Evolutionary conservation across 1,140 invertebrate species (phyloP), one percentile per base, ranked within the genome.

Genomic region (Lepidostoma basale): DNA sequence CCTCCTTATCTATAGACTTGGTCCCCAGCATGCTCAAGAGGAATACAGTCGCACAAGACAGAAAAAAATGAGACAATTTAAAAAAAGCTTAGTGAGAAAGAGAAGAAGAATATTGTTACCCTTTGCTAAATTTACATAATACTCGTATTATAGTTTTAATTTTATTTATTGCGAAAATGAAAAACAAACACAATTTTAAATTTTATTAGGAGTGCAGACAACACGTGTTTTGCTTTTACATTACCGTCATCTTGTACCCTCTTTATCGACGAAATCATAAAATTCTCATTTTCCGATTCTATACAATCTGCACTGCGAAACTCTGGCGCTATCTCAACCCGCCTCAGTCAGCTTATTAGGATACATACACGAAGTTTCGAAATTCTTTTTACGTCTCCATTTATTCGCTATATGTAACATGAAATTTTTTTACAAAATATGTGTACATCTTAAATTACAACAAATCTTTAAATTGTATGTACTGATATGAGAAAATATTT

Each of bases 251-350:
- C 49, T 14, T 54, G 49, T 54, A 16, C 14, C 26, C 23, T 28
- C 30, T 54, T 54, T 54, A 54, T 30, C 30, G n/a, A 16, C 26
- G 30, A 54, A 54, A 26, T n/a, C 26, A 54, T 54, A 54, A 54
- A 54, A 30, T 16, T 54, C 49, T 54, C 26, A 54, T 54, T 54
- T 54, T 54, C 26, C n/a, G n/a, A 14, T 26, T 54, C 23, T 54
- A 18, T 14, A 30, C 14, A 59, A 39, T 40, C 30, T 39, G 22
- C 54, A 22, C 54, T 20, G 26, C 30, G 22, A 39, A 23, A 59
- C 12, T 59, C 18, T 23, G 4, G 23, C n/a, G 9, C 54, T 12
- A 8, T 8, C 33, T 36, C 22, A 26, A 4, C 33, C 18, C 22
- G 12, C 30, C 30, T 18, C 30, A 25, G 30, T 12, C 18, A 10